Base-by-base conservation (phyloP, 1,140 invertebrate species). In the Drosophila pallidifrons region DNA sequence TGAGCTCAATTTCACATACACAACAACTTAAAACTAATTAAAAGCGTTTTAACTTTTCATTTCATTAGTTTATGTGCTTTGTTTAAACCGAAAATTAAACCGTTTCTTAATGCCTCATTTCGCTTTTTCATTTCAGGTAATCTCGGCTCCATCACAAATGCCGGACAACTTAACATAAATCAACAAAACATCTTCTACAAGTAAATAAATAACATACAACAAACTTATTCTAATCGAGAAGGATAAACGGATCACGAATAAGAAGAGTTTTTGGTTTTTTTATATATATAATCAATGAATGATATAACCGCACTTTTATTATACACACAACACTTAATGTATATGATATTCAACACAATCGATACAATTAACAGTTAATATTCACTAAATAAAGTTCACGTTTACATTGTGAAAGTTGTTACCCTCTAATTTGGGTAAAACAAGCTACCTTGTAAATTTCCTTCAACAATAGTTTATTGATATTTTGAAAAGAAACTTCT, bases 51-150 rank as follows among this genome's bases (percentile, higher is more conserved):
- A 64, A 72, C 38, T 72, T 79, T 60, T 65, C 63, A 69, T 81
- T 80, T 71, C 60, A 71, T 66, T 77, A 59, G 45, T 15, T 61
- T 61, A 77, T 73, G 7, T 35, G 51, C 49, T 85, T 74, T 81
- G 51, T 67, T 45, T 41, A 61, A 67, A 54, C 41, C 15, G 35
- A 63, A 66, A 63, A 61, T 63, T 77, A 71, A 85, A 78, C 71
- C 30, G 65, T 69, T 88, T 82, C 66, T 65, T 79, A 65, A 82
- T 75, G 45, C 25, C 11, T 54, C 61, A 69, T 70, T 13, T 32
- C 58, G 35, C 63, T 66, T 16, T 70, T 58, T 77, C 60, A 28
- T 86, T 87, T 68, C 47, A 87, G 82, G 82, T 87, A 74, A 61
- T 66, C 49, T 55, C 55, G 43, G 25, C 5, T 5, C 6, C 1